Conservation (phyloP, 2,888 invertebrate species). For the Tupiocoris notatus region DNA sequence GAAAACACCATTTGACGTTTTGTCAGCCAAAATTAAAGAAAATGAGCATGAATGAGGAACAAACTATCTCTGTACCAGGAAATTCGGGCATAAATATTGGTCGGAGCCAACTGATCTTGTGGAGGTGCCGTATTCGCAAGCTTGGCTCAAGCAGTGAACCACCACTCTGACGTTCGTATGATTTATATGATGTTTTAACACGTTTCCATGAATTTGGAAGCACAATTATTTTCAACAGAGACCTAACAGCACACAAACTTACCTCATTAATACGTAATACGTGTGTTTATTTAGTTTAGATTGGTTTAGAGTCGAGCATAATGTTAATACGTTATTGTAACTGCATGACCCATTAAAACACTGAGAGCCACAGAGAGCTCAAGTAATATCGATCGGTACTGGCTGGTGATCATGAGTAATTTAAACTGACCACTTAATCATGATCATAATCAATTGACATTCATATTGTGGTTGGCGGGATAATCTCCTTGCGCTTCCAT, state of each 20-base stretch:
- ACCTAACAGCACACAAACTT: neutral
- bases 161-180: neutral
- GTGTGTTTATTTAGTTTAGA: neutral
- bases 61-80: neutral
- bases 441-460: too few relatives aligned
- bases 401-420: too few relatives aligned
- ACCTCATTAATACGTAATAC: neutral
- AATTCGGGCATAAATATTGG: neutral
- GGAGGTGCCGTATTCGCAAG: neutral
- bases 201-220: neutral
- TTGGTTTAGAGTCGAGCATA: neutral
- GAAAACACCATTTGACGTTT: too few relatives aligned
- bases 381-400: too few relatives aligned
- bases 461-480: too few relatives aligned
- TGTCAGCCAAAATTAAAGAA: too few relatives aligned
- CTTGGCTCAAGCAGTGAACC: neutral
- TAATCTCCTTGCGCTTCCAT: too few relatives aligned
- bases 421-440: too few relatives aligned
- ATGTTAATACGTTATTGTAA: neutral
- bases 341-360: neutral
- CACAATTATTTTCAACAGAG: too few relatives aligned
- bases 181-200: neutral
- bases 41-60: too few relatives aligned
- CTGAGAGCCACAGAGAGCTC: too few relatives aligned
- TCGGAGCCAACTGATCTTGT: neutral